Conservation (phyloP, 1,140 invertebrate genomes). For the Chionoecetes opilio region DNA sequence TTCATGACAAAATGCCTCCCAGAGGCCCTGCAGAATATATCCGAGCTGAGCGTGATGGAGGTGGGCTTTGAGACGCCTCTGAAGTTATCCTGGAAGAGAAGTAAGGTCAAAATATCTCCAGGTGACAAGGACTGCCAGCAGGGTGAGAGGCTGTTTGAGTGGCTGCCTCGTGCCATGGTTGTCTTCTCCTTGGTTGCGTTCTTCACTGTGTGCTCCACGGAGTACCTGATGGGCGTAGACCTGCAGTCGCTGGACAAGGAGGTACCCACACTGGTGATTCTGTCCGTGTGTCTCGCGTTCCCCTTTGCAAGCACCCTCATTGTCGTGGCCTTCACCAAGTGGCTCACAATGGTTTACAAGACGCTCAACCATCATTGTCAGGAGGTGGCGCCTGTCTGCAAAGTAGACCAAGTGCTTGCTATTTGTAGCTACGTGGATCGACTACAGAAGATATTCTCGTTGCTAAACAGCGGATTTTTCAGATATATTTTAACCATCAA, state of each 20-base stretch:
- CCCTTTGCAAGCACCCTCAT: conserved; percentile 6
- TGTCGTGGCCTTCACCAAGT: background rate
- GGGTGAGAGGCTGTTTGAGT: background rate
- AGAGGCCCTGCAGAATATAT: background rate
- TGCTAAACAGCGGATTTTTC: conserved; percentile 23
- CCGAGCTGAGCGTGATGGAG: background rate
- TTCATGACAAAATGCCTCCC: conserved; percentile 35
- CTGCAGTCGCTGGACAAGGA: background rate
- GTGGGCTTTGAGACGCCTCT: conserved; percentile 34
- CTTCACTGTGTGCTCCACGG: background rate
- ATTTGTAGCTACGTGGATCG: background rate
- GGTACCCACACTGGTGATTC: background rate
- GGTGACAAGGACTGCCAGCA: background rate
- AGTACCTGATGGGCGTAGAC: background rate
- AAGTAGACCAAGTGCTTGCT: background rate
- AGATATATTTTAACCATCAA: conserved; percentile 49
- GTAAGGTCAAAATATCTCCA: background rate
- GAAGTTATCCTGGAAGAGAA: background rate
- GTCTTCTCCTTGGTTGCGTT: conserved; percentile 7
- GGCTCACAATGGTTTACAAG: background rate
- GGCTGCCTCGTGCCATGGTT: conserved; percentile 41
- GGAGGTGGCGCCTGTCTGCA: background rate
- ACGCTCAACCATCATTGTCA: background rate
- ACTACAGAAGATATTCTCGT: conserved; percentile 22
- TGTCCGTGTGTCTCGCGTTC: background rate